These are phyloP conservation scores for Mythimna albipuncta DNA, from an alignment of 2,888 invertebrate species.

Conservation along the genomic window DNA sequence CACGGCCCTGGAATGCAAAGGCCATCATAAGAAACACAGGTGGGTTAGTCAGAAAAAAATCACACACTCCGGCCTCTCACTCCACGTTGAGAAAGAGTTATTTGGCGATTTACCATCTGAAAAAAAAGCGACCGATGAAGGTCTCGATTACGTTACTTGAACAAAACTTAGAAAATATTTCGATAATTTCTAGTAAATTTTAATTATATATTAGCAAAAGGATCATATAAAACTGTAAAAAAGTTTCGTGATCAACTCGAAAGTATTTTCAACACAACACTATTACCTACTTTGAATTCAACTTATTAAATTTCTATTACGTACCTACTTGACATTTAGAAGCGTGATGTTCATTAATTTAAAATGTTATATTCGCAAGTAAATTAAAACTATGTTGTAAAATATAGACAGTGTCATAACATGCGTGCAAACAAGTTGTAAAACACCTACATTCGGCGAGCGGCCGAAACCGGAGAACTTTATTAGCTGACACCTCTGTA, in stretches of 20 bases:
- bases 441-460: constrained; percentile 60
- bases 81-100: no score
- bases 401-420: constrained; percentile 65
- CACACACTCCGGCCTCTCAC: no score
- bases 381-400: constrained; percentile 62
- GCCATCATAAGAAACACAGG: no score
- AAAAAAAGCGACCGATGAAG: neutral
- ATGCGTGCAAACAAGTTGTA: constrained; percentile 65
- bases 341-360: constrained; percentile 40
- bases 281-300: constrained; percentile 3
- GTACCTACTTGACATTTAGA: constrained; percentile 6
- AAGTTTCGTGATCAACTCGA: no score
- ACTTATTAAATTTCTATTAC: constrained; percentile 6
- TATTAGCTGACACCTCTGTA: constrained; percentile 83
- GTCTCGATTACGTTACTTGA: constrained; percentile 12
- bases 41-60: no score
- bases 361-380: constrained; percentile 50
- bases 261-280: neutral
- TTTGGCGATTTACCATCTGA: no score
- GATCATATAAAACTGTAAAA: neutral
- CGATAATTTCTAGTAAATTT: neutral
- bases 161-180: neutral
- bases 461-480: constrained; percentile 72
- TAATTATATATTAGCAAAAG: neutral
- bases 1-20: no score